These are phyloP conservation scores for Cerceris rybyensis DNA, from an alignment of 2,888 invertebrate species.

Conservation along the genomic window DNA sequence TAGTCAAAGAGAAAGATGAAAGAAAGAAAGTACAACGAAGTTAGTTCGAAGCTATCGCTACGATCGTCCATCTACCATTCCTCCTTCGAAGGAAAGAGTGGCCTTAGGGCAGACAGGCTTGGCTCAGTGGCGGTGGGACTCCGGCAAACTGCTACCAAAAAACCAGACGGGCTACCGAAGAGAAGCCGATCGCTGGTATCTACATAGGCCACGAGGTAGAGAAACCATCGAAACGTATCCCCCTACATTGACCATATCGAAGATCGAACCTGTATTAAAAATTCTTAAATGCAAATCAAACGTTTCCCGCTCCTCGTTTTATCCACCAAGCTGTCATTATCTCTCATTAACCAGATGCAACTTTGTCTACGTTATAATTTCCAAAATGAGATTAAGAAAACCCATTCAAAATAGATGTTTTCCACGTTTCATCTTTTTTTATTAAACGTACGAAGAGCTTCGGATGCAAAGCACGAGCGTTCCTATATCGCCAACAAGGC, in stretches of 20 bases:
- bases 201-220: conserved; percentile 59
- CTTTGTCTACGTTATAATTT: too few species aligned
- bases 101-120: conserved; percentile 70
- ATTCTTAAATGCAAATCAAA: neutral
- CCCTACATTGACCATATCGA: neutral
- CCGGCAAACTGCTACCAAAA: conserved; percentile 77
- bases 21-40: neutral
- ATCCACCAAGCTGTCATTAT: neutral
- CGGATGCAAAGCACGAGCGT: neutral
- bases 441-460: too few species aligned
- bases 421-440: too few species aligned
- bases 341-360: neutral
- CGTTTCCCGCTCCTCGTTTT: conserved; percentile 2
- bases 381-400: too few species aligned
- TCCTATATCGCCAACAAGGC: neutral
- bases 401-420: too few species aligned
- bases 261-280: neutral
- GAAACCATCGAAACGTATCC: conserved; percentile 30
- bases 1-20: too few species aligned
- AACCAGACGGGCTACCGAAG: conserved; percentile 80
- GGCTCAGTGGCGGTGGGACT: conserved; percentile 67
- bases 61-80: conserved; percentile 59
- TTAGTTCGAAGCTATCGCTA: conserved; percentile 56
- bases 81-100: conserved; percentile 69
- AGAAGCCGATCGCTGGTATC: conserved; percentile 61